Base-by-base conservation (phyloP, 2,113 vertebrate genomes). In the Hymenochirus boettgeri region DNA sequence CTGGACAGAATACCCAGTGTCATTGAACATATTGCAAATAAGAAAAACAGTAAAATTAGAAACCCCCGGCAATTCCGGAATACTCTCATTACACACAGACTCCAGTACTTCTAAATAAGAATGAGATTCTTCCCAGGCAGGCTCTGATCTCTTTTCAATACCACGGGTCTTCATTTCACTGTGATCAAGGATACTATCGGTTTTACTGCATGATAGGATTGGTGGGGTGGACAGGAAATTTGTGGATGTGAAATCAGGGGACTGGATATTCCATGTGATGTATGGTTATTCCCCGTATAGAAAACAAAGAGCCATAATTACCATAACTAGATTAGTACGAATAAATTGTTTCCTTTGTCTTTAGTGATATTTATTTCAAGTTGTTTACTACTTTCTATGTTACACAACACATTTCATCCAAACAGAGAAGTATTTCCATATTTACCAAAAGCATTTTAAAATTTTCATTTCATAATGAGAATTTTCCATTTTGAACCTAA, bases 21-120 rank as follows among this genome's bases (percentile, higher is more conserved):
- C 80, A 25, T 83, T 86, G 62, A 85, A 78, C 7, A 90, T 81
- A 73, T 90, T 92, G 74, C 92, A 94, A 71, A 92, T 88, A 58
- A 95, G 82, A 61, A 90, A 84, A 27, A 92, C 79, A 0, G 92
- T 93, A 80, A 94, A 93, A 86, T 90, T 93, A 69, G 93, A 93
- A 61, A 92, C 76, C 1, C 89, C 87, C 76, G 89, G 74, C 2
- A 91, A 70, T 13, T 81, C 85, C 0, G 85, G 85, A 45, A 88
- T 80, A 12, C 87, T 80, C 57, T 85, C 82, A 47, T 91, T 88
- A 39, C 92, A 94, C 4, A 86, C 87, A 8, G 91, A 85, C 74
- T 94, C 90, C 76, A 92, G 72, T 13, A 86, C 79, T 73, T 91
- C 84, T 6, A 76, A 47, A 1, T 82, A 80, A 29, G 61, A 29